Base-by-base conservation (phyloP, 1,140 invertebrate species). In the Pinna nobilis region DNA sequence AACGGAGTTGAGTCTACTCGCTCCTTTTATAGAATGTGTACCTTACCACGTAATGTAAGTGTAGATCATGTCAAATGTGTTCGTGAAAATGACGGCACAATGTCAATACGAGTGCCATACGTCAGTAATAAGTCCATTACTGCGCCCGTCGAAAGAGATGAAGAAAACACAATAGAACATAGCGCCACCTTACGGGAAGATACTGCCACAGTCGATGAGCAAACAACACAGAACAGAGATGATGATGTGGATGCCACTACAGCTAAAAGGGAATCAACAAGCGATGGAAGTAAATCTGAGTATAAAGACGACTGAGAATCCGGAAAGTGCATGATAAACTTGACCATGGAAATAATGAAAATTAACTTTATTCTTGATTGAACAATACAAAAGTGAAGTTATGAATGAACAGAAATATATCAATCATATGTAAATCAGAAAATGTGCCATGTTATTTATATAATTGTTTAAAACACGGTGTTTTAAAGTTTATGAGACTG, bases 11-110 rank as follows among this genome's bases (percentile, higher is more conserved):
- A 59, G 13, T 30, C 37, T 30, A 35, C 55, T 18, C 55, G 55
- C 11, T 59, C 55, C 6, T 59, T 59, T 20, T n/a, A 33, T 20
- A 20, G 55, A 5, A 33, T 35, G 55, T 59, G 33, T 25, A 59
- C 55, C 30, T 30, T 59, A 35, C 55, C 55, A 7, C 15, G 37
- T 18, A 33, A 33, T n/a, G 55, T 59, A 3, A 33, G 37, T n/a
- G 33, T 35, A 30, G 37, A 59, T 3, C 28, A 59, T 15, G 37
- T 59, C 55, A 59, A 59, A 33, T 59, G 55, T 33, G 55, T 59
- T 33, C 28, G 55, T 9, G 55, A 59, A n/a, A n/a, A n/a, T n/a
- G n/a, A n/a, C n/a, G n/a, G n/a, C n/a, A n/a, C n/a, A n/a, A n/a
- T n/a, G n/a, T n/a, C n/a, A n/a, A n/a, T n/a, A n/a, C n/a, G n/a